These are phyloP conservation scores for Nymphicus hollandicus DNA, from an alignment of 2,113 vertebrate species.

Conservation along the genomic window DNA sequence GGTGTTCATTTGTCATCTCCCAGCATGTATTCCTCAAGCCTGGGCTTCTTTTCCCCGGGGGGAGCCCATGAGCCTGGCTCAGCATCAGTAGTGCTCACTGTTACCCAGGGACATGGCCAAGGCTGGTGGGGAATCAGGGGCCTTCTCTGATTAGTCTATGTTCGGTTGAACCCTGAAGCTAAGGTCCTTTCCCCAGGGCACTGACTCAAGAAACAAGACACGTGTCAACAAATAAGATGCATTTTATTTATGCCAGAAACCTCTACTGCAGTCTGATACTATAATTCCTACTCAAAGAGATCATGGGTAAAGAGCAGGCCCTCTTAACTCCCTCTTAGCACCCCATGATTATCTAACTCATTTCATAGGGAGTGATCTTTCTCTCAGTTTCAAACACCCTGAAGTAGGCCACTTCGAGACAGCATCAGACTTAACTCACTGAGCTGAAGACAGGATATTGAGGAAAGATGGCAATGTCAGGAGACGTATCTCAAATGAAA, in stretches of 20 bases:
- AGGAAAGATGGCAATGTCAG: neutral
- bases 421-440: neutral
- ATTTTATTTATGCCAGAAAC: slow-evolving; percentile 22
- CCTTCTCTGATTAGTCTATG: slow-evolving; percentile 48
- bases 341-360: neutral
- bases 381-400: neutral
- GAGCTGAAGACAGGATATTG: neutral
- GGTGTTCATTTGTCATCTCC: neutral
- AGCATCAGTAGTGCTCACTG: neutral
- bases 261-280: neutral
- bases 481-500: neutral
- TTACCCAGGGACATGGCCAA: slow-evolving; percentile 50
- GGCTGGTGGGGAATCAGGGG: slow-evolving; percentile 66
- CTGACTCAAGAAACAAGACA: neutral
- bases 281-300: neutral
- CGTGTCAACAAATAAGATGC: neutral
- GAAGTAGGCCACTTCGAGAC: neutral
- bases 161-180: slow-evolving; percentile 27
- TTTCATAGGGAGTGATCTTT: neutral
- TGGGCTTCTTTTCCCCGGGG: neutral
- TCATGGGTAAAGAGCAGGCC: neutral
- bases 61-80: neutral
- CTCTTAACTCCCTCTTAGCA: neutral
- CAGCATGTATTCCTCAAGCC: neutral
- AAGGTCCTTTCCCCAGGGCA: slow-evolving; percentile 35